Evolutionary conservation across 2,797 vertebrate species (phyloP), one percentile per base, ranked within the genome.

Genomic region (Melanotaenia pygmaea): DNA sequence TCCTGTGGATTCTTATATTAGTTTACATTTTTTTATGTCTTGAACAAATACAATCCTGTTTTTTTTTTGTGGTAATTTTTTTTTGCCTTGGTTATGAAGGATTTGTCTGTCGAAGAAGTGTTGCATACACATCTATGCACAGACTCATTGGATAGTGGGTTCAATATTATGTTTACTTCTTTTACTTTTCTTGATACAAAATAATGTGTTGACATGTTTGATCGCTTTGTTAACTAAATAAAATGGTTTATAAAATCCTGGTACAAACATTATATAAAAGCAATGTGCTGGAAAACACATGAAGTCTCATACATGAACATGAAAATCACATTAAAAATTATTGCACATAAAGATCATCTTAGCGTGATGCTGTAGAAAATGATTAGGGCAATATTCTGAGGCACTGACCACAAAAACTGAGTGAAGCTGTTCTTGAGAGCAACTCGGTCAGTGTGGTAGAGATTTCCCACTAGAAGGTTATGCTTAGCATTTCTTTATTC

Each of bases 201-300:
- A 88, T 61, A 70, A 63, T 79, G 53, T 80, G 67, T 84, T 80
- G n/a, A 67, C 26, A 58, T 85, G 57, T 84, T 63, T 61, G 43
- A 81, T 50, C 81, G 74, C 43, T 69, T 88, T 89, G 81, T 86
- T 88, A 73, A 79, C 74, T 91, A 89, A 90, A 92, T 86, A 87
- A 90, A 89, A 76, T 11, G 30, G 79, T 80, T 83, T 67, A 40
- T 69, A 89, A 72, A 80, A 80, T 76, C 54, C 67, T 70, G 61
- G 58, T 84, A 84, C 45, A 87, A 84, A 84, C 57, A n/a, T 65
- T 38, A 66, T 75, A 75, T 35, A 73, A 84, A 85, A 18, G 50
- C 50, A 64, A 30, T 62, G 40, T 66, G 47, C 56, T 65, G 54
- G 7, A 28, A 64, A 30, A 70, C 9, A 59, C 59, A 80, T 3